Conservation (phyloP, 2,888 invertebrate genomes). For the Poecilobothrus nobilitatus region DNA sequence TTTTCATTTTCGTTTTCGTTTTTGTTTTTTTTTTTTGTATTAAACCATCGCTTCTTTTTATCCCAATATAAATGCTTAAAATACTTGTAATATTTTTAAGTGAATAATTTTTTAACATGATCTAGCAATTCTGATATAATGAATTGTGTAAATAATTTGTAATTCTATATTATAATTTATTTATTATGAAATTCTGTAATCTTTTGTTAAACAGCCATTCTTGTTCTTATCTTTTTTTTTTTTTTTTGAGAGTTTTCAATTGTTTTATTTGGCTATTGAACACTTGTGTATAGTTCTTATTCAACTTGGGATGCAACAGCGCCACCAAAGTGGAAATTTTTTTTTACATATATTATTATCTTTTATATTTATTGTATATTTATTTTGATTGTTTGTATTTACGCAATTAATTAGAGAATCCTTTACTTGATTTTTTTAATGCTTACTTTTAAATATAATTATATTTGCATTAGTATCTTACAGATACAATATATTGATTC, state of each 20-base stretch:
- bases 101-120: slow-evolving; percentile 6
- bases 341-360: background rate
- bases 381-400: background rate
- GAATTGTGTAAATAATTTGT: slow-evolving; percentile 1
- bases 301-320: background rate
- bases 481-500: no score
- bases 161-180: slow-evolving; percentile 1
- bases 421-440: background rate
- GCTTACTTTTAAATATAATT: no score
- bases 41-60: no score
- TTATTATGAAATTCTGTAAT: no score
- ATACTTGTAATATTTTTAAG: background rate
- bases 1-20: no score
- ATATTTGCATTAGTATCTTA: no score
- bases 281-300: background rate
- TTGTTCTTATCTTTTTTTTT: background rate
- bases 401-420: background rate
- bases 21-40: no score
- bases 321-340: background rate
- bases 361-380: no score
- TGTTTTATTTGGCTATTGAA: background rate
- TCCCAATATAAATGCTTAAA: no score
- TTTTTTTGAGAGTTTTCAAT: background rate
- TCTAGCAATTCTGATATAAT: slow-evolving; percentile 6
- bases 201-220: no score